phyloP scores from a whole-genome alignment of 2,797 vertebrate genomes.

The Pteropus rufus region DNA sequence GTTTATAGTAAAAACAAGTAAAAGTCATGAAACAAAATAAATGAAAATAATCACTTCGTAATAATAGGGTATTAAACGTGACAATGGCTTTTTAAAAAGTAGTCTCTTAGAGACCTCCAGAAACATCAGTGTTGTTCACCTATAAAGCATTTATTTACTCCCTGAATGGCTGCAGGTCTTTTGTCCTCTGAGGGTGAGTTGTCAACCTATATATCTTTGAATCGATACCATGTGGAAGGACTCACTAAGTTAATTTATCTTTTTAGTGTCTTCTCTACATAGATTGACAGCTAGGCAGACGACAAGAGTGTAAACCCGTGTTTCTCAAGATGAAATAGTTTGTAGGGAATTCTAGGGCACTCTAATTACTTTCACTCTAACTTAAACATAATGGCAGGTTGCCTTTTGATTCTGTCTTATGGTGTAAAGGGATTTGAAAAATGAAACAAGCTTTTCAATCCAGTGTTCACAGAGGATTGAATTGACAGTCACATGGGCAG shows the following conservation, averaged over 20 bases:
- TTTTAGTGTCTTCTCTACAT: constrained; percentile 37
- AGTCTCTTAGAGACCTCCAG: not conserved
- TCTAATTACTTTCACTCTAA: constrained; percentile 68
- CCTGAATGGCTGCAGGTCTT: not conserved
- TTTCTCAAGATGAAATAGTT: constrained; percentile 69
- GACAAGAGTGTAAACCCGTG: constrained; percentile 39
- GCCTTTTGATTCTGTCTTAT: constrained; percentile 35
- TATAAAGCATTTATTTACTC: constrained; percentile 44
- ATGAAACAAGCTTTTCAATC: constrained; percentile 5
- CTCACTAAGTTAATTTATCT: constrained; percentile 66
- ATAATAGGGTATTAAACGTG: not conserved
- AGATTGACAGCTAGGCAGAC: constrained; percentile 60
- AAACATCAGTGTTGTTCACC: not conserved
- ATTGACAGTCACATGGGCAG: not conserved
- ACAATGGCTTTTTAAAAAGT: not conserved
- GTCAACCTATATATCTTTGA: constrained; percentile 10
- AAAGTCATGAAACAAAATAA: constrained; percentile 33
- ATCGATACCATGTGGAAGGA: constrained; percentile 64
- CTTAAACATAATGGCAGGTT: constrained; percentile 57
- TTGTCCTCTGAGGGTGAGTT: constrained; percentile 46
- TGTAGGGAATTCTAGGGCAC: constrained; percentile 51
- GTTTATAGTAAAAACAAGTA: not conserved
- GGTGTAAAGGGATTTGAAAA: constrained; percentile 41
- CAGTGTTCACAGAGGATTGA: not conserved
- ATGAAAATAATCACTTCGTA: not conserved